Evolutionary conservation across 2,797 vertebrate genomes (phyloP).

Genomic region (Cichlasoma orientale): DNA sequence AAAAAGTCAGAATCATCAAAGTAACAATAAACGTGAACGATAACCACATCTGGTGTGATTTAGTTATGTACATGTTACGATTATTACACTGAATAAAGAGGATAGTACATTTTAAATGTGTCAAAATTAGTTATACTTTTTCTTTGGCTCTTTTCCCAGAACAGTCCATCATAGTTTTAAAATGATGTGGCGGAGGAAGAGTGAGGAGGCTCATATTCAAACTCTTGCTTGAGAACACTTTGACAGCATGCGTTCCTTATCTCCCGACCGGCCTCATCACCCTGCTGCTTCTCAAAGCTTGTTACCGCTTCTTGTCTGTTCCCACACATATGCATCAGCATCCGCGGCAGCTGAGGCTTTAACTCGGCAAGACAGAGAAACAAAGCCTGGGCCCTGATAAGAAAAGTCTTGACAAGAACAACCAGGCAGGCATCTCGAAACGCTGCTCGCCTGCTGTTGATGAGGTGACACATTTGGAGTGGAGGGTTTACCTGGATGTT

Average conservation of each 20-base stretch:
- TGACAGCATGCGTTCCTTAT: slow-evolving; percentile 39
- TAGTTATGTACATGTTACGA: background rate
- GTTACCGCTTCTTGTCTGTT: slow-evolving; percentile 30
- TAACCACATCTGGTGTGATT: background rate
- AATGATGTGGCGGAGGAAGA: background rate
- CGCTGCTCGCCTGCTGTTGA: slow-evolving; percentile 32
- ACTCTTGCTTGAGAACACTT: slow-evolving; percentile 11
- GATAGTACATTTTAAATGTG: background rate
- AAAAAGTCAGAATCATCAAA: background rate
- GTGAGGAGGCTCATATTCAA: slow-evolving; percentile 16
- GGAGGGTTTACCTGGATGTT: slow-evolving; percentile 39
- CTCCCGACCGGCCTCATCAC: slow-evolving; percentile 19
- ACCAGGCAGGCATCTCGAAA: slow-evolving; percentile 28
- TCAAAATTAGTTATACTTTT: background rate
- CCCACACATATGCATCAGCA: slow-evolving; percentile 16
- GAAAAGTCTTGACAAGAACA: slow-evolving; percentile 51
- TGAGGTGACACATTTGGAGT: slow-evolving; percentile 42
- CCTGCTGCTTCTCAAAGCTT: slow-evolving; percentile 37
- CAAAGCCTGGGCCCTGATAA: slow-evolving; percentile 37
- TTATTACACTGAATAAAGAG: background rate
- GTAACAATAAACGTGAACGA: background rate
- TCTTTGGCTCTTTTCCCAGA: background rate
- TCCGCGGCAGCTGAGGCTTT: slow-evolving; percentile 14
- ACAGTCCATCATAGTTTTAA: background rate
- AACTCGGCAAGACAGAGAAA: slow-evolving; percentile 34